Conservation (phyloP, 2,888 invertebrate species). For the Apodemia mormo region DNA sequence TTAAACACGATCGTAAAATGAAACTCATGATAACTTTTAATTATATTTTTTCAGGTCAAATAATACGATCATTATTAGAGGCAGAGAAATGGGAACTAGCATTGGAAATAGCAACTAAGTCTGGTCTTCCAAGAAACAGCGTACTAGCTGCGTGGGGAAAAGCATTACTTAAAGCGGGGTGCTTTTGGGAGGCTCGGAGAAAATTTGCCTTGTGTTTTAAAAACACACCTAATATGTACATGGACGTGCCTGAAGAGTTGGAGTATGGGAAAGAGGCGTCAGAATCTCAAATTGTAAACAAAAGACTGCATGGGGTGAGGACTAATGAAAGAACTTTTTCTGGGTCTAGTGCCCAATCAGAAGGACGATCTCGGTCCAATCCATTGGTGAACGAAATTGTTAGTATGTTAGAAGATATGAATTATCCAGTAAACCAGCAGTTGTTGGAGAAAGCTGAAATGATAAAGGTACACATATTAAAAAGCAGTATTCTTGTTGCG, state of each 20-base stretch:
- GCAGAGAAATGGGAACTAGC: slow-evolving; percentile 93
- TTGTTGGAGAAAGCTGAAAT: slow-evolving; percentile 71
- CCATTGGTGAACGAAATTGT: slow-evolving; percentile 87
- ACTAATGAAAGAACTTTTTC: slow-evolving; percentile 58
- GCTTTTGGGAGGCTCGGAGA: slow-evolving; percentile 88
- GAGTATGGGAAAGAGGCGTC: slow-evolving; percentile 68
- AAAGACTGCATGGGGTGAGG: slow-evolving; percentile 53
- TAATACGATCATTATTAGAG: slow-evolving; percentile 88
- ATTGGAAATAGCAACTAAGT: slow-evolving; percentile 92
- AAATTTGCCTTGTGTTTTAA: slow-evolving; percentile 84
- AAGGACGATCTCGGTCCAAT: slow-evolving; percentile 81
- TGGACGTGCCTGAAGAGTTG: slow-evolving; percentile 62
- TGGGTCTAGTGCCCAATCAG: slow-evolving; percentile 60
- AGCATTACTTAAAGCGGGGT: slow-evolving; percentile 89
- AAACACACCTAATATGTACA: slow-evolving; percentile 54
- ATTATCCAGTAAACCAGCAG: slow-evolving; percentile 75
- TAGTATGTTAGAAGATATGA: slow-evolving; percentile 84
- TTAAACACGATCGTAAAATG: no score
- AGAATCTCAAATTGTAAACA: slow-evolving; percentile 58
- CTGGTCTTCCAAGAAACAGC: slow-evolving; percentile 88
- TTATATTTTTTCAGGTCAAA: slow-evolving; percentile 70
- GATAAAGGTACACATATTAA: slow-evolving; percentile 60
- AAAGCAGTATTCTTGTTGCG: not conserved
- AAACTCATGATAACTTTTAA: not conserved
- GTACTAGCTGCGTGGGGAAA: slow-evolving; percentile 95